These are phyloP conservation scores for Amazona guildingii DNA, from an alignment of 2,113 vertebrate species.

Conservation along the genomic window DNA sequence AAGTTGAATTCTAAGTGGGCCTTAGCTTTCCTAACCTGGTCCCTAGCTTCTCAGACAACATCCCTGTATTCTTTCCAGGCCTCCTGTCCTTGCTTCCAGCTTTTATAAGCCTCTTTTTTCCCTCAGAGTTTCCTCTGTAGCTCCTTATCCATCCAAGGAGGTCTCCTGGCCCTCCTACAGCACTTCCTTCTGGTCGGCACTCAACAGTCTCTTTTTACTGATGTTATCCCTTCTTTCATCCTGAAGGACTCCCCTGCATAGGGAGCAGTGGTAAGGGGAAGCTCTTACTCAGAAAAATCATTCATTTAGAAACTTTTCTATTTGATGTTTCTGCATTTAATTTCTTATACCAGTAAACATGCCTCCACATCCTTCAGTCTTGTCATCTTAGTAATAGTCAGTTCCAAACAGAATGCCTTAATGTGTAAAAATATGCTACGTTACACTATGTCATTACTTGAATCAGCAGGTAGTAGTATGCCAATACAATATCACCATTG, in stretches of 20 bases:
- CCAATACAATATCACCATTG: constrained; percentile 51
- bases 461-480: constrained; percentile 20
- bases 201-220: neutral
- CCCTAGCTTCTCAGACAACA: too few relatives aligned
- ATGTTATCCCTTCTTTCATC: neutral
- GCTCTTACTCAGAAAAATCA: neutral
- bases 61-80: too few relatives aligned
- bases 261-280: neutral
- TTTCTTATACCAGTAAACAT: neutral
- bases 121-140: too few relatives aligned
- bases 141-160: too few relatives aligned
- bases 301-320: neutral
- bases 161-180: too few relatives aligned
- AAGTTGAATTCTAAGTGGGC: too few relatives aligned
- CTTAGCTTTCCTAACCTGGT: too few relatives aligned
- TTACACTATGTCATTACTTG: constrained; percentile 18
- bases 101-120: too few relatives aligned
- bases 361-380: neutral
- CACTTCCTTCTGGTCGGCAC: too few relatives aligned
- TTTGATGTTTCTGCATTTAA: neutral
- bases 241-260: neutral
- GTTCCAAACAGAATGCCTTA: neutral
- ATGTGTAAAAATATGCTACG: constrained; percentile 46
- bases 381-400: neutral
- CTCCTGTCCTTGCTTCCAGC: too few relatives aligned